Percentiles rank a stretch among this genome's conserved stretches.
Conservation (phyloP, 2,888 invertebrate species). For the Diogma glabrata region DNA sequence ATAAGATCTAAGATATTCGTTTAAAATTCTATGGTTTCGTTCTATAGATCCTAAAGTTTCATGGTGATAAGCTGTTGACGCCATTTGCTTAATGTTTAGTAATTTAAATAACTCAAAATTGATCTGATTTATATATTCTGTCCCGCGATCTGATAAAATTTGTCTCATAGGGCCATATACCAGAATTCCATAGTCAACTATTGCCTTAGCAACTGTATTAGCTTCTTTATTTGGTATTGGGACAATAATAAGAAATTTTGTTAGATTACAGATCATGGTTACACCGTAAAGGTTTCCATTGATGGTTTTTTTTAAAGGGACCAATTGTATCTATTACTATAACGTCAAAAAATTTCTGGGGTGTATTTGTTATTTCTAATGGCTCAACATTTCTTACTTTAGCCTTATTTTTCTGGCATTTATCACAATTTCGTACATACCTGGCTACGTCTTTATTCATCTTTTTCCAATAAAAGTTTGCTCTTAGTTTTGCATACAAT, state of each 20-base stretch:
- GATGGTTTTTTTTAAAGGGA: background rate
- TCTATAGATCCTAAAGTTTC: no score
- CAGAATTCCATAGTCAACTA: constrained; percentile 19
- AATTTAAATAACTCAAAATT: no score
- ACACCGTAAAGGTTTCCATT: background rate
- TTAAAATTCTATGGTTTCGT: no score
- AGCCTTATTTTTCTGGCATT: background rate
- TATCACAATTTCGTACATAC: background rate
- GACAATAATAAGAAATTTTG: constrained; percentile 18
- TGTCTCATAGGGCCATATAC: constrained; percentile 16
- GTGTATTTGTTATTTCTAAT: background rate
- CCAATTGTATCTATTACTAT: background rate
- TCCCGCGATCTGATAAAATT: background rate
- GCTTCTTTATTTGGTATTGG: constrained; percentile 14
- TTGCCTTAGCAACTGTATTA: background rate
- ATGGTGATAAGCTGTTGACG: no score
- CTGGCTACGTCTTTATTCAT: background rate
- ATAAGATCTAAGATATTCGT: no score
- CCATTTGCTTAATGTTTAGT: no score
- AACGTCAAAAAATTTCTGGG: background rate
- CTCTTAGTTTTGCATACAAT: constrained; percentile 5
- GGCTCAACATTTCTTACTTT: background rate
- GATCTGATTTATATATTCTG: background rate
- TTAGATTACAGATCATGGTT: constrained; percentile 19
- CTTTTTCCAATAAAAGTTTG: background rate